phyloP scores from a whole-genome alignment of 2,797 vertebrate genomes.

The Channallabes apus region DNA sequence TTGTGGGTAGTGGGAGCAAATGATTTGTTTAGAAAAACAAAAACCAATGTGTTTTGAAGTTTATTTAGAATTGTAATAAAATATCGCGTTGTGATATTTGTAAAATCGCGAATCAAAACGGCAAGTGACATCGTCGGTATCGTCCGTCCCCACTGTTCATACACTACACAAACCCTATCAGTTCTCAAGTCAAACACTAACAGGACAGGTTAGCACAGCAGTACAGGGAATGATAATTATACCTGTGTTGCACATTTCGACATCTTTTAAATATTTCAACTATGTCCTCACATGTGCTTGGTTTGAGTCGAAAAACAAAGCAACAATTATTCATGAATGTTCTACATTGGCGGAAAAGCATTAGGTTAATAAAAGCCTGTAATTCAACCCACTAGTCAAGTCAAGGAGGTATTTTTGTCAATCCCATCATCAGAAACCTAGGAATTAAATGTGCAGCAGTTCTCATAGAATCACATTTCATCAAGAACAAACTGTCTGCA shows the following conservation, averaged over 20 bases:
- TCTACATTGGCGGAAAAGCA: background rate
- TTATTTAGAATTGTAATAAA: too few species aligned
- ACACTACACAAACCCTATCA: background rate
- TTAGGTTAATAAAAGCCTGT: background rate
- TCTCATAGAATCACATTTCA: background rate
- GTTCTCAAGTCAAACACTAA: background rate
- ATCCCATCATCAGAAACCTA: background rate
- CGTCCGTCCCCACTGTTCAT: background rate
- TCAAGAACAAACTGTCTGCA: constrained; percentile 2
- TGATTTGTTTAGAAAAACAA: too few species aligned
- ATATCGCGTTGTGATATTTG: too few species aligned
- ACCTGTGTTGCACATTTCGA: background rate
- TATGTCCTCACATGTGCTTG: background rate
- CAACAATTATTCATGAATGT: background rate
- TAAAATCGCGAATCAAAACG: too few species aligned
- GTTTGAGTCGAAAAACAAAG: background rate
- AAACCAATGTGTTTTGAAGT: too few species aligned
- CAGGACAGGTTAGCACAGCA: background rate
- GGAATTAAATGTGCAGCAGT: background rate
- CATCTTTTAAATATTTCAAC: background rate
- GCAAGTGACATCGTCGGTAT: too few species aligned
- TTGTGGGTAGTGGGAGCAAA: too few species aligned
- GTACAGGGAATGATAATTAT: background rate
- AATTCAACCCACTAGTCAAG: background rate
- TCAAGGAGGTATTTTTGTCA: background rate